phyloP scores from a whole-genome alignment of 2,888 invertebrate species.

The Alsophila aescularia region DNA sequence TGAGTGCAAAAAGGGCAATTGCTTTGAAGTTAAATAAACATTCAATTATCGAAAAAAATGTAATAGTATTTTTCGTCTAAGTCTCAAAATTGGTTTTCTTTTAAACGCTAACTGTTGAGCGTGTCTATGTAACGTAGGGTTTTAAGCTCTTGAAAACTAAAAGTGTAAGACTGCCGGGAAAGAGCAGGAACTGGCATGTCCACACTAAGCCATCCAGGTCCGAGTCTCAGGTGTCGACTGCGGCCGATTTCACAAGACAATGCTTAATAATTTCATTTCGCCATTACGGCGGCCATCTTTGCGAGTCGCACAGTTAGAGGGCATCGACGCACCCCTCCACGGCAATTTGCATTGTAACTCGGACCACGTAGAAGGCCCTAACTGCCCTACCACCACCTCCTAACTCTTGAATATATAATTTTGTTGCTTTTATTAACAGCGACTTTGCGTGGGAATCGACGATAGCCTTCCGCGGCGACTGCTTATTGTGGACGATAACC shows the following conservation, averaged over 20 bases:
- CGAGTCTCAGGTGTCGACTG: slow-evolving; percentile 83
- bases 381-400: slow-evolving; percentile 81
- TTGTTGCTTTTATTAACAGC: slow-evolving; percentile 84
- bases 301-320: slow-evolving; percentile 82
- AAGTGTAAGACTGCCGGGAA: background rate
- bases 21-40: too few relatives aligned
- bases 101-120: too few relatives aligned
- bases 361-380: slow-evolving; percentile 82
- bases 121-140: too few relatives aligned
- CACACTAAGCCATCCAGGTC: slow-evolving; percentile 61
- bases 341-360: slow-evolving; percentile 84
- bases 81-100: too few relatives aligned
- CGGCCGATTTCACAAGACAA: slow-evolving; percentile 84
- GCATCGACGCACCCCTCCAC: slow-evolving; percentile 81
- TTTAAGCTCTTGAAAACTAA: too few relatives aligned
- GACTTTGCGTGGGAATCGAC: slow-evolving; percentile 83
- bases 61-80: too few relatives aligned
- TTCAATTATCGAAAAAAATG: too few relatives aligned
- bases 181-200: slow-evolving; percentile 50
- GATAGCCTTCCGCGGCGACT: slow-evolving; percentile 81
- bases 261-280: slow-evolving; percentile 85
- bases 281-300: slow-evolving; percentile 84
- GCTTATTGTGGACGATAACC: slow-evolving; percentile 82
- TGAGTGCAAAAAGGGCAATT: too few relatives aligned
- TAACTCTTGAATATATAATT: slow-evolving; percentile 85